phyloP scores from a whole-genome alignment of 1,140 invertebrate species.

The Brachionus rotundiformis region DNA sequence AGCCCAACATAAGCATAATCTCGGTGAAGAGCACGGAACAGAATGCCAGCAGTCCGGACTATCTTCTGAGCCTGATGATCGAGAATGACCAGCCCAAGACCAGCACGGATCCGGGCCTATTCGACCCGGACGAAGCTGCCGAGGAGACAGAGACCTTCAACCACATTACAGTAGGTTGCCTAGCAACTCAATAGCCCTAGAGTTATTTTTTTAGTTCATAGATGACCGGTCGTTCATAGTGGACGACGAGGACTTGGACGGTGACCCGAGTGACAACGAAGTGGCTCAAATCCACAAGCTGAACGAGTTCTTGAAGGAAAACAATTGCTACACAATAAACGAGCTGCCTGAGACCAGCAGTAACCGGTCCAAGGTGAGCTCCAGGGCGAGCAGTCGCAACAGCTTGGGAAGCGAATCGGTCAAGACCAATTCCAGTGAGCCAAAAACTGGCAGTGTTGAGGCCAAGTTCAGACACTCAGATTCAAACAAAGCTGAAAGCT shows the following conservation, averaged over 20 bases:
- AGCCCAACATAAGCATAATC: background rate
- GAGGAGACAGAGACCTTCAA: background rate
- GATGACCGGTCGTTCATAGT: constrained; percentile 42
- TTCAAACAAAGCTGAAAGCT: constrained; percentile 19
- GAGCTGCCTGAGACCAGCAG: constrained; percentile 24
- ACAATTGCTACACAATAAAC: constrained; percentile 36
- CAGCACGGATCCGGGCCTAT: background rate
- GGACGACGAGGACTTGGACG: constrained; percentile 26
- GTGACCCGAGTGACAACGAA: background rate
- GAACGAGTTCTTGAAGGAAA: constrained; percentile 5
- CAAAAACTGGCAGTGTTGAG: background rate
- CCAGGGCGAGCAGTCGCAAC: constrained; percentile 33
- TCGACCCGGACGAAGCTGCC: background rate
- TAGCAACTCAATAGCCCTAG: background rate
- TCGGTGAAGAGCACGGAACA: background rate
- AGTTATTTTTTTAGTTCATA: constrained; percentile 22
- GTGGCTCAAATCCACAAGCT: constrained; percentile 42
- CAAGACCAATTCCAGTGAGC: constrained; percentile 30
- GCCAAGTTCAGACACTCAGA: background rate
- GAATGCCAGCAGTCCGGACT: background rate
- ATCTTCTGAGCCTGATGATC: background rate
- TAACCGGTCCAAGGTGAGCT: background rate
- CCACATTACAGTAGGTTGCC: background rate
- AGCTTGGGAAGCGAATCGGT: constrained; percentile 43
- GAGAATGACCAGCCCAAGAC: background rate